Conservation (phyloP, 37 sponge, comb jelly and placozoan genomes). For the Mnemiopsis leidyi region DNA sequence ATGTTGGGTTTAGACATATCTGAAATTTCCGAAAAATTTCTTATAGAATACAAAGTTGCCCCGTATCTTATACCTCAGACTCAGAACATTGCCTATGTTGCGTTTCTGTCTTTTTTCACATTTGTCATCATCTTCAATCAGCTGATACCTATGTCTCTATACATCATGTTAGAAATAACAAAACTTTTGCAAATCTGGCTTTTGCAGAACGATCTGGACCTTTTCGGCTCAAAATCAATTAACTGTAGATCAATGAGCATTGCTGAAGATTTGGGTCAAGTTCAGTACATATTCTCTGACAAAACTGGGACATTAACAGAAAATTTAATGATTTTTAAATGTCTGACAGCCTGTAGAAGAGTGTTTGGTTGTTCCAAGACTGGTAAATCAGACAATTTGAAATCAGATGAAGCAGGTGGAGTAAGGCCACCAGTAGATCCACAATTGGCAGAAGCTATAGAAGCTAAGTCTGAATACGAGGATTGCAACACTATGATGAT, state of each 20-base stretch:
- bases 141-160: slow-evolving; percentile 81
- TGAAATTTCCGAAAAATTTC: not conserved
- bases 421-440: slow-evolving; percentile 6
- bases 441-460: not conserved
- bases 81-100: not conserved
- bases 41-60: not conserved
- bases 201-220: slow-evolving; percentile 76
- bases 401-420: not conserved
- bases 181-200: slow-evolving; percentile 78
- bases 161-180: slow-evolving; percentile 80
- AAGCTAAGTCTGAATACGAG: not conserved
- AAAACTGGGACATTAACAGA: slow-evolving; percentile 87
- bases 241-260: slow-evolving; percentile 79
- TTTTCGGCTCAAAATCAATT: slow-evolving; percentile 72
- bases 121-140: slow-evolving; percentile 25
- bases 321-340: slow-evolving; percentile 66
- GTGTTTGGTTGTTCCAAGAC: slow-evolving; percentile 8
- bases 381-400: not conserved
- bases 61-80: not conserved
- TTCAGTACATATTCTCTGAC: slow-evolving; percentile 82
- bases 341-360: slow-evolving; percentile 17
- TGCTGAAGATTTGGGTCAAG: slow-evolving; percentile 85
- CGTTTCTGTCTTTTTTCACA: slow-evolving; percentile 34
- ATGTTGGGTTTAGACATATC: no score
- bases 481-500: slow-evolving; percentile 64